Evolutionary conservation across 2,797 vertebrate genomes (phyloP).

Genomic region (Hemitrygon akajei): DNA sequence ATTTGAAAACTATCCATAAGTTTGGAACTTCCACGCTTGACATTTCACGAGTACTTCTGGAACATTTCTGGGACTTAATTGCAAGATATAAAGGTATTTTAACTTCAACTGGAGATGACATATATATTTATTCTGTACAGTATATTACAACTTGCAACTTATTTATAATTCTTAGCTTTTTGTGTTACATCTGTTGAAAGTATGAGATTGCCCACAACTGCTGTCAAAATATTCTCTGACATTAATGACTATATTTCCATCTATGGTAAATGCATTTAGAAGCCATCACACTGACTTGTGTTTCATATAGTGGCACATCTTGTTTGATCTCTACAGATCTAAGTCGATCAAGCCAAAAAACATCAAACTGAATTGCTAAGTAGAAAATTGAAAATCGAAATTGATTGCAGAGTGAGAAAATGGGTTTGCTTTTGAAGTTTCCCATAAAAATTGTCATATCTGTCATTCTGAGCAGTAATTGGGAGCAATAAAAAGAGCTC

Average conservation of each 20-base stretch:
- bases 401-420: not conserved
- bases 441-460: not conserved
- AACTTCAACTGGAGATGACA: not conserved
- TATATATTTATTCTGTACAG: not conserved
- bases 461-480: not conserved
- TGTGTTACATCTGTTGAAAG: not conserved
- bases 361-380: conserved; percentile 6
- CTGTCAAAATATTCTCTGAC: conserved; percentile 15
- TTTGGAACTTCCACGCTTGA: too few relatives aligned
- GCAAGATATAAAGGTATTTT: not conserved
- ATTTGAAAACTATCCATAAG: too few relatives aligned
- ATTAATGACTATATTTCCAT: not conserved
- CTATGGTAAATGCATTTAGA: not conserved
- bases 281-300: not conserved
- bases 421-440: not conserved
- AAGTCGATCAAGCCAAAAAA: not conserved
- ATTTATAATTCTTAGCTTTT: not conserved
- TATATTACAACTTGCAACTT: not conserved
- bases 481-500: not conserved
- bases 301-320: not conserved
- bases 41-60: too few relatives aligned
- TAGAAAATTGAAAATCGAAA: not conserved
- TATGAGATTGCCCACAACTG: not conserved
- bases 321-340: not conserved
- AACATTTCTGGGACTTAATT: too few relatives aligned